These are phyloP conservation scores for Agapostemon virescens DNA, from an alignment of 2,888 invertebrate species.

Conservation along the genomic window DNA sequence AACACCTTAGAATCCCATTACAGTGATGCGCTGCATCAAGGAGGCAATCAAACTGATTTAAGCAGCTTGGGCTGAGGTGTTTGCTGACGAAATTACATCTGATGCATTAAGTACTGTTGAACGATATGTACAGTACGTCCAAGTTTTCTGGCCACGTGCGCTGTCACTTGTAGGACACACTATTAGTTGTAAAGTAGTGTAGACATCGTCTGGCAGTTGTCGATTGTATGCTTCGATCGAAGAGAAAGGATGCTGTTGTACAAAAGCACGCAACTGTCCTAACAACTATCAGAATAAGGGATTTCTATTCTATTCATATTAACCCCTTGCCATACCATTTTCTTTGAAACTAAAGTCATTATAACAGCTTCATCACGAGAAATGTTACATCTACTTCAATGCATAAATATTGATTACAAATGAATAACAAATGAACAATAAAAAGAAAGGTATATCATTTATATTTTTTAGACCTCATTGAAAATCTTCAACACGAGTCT, in stretches of 20 bases:
- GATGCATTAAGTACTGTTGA: slow-evolving; percentile 51
- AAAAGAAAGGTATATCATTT: too few species aligned
- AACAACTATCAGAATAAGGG: neutral
- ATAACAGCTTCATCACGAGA: too few species aligned
- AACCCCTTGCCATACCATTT: too few species aligned
- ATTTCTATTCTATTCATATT: neutral
- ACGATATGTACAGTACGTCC: slow-evolving; percentile 16
- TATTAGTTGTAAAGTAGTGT: slow-evolving; percentile 12
- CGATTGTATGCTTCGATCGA: neutral
- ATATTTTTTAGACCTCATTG: too few species aligned
- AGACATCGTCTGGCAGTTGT: neutral
- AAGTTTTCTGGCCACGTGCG: slow-evolving; percentile 14
- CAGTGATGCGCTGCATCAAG: slow-evolving; percentile 44
- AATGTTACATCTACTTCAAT: too few species aligned
- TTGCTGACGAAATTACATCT: slow-evolving; percentile 51
- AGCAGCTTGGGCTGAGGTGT: slow-evolving; percentile 42
- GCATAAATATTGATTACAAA: too few species aligned
- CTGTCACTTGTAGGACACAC: neutral
- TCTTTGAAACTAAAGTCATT: too few species aligned
- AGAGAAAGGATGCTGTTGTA: neutral
- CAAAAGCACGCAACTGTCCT: neutral
- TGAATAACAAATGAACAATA: too few species aligned
- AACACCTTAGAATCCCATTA: slow-evolving; percentile 56
- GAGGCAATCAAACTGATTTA: slow-evolving; percentile 57
- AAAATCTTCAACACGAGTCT: too few species aligned